phyloP scores from a whole-genome alignment of 2,113 vertebrate genomes.

The Rhinolophus sinicus region DNA sequence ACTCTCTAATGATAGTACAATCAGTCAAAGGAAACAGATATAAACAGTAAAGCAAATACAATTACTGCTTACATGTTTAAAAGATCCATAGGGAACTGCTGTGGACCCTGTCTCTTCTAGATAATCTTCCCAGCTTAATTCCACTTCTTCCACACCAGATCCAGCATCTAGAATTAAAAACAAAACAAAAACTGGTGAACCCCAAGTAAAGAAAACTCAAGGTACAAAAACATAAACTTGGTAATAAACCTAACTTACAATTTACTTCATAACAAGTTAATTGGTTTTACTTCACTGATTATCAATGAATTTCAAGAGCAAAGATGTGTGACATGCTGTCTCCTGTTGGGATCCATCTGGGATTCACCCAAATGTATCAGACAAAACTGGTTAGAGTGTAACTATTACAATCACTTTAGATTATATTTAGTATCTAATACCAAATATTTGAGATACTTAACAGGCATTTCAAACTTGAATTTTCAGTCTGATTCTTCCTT shows the following conservation, averaged over 20 bases:
- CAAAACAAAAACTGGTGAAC: slow-evolving; percentile 36
- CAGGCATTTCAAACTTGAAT: slow-evolving; percentile 35
- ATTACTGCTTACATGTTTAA: slow-evolving; percentile 94
- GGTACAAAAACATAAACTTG: not conserved
- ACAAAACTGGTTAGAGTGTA: not conserved
- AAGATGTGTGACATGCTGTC: not conserved
- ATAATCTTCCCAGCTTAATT: slow-evolving; percentile 98
- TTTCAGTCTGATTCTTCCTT: slow-evolving; percentile 29
- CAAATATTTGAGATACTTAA: slow-evolving; percentile 36
- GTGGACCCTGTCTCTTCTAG: slow-evolving; percentile 94
- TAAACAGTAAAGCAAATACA: not conserved
- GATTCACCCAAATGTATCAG: not conserved
- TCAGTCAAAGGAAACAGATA: not conserved
- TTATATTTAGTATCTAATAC: not conserved
- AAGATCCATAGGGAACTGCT: slow-evolving; percentile 95
- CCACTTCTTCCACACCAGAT: slow-evolving; percentile 92
- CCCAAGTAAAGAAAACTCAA: slow-evolving; percentile 39
- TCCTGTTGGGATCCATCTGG: not conserved
- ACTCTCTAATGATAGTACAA: not conserved
- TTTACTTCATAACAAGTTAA: slow-evolving; percentile 11
- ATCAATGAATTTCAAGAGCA: not conserved
- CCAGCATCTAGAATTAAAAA: slow-evolving; percentile 90
- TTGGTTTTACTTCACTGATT: not conserved
- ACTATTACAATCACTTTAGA: not conserved
- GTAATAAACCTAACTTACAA: slow-evolving; percentile 21